Evolutionary conservation across 2,888 invertebrate genomes (phyloP), one percentile per base, ranked within the genome.

Genomic region (Dicyrtoma fusca): DNA sequence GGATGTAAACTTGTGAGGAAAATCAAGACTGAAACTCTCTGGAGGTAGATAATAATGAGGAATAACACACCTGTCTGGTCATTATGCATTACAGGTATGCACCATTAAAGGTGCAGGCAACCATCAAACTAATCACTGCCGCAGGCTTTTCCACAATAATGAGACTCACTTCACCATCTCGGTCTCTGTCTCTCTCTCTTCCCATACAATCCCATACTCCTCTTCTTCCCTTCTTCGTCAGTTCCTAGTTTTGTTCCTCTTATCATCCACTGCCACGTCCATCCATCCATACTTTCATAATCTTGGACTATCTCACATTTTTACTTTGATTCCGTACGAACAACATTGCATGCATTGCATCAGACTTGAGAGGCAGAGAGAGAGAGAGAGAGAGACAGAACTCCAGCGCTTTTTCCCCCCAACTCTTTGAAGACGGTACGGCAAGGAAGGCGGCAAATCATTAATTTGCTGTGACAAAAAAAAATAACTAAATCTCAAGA

Each of bases 61-160:
- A 51, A 65, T 62, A 62, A 65, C 65, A 65, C 65, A 65, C 65
- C 65, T 65, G 65, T 51, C 26, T 51, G 51, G 51, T 49, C 64
- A 64, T 64, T 64, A 49, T 63, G 47, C 19, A 63, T 63, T 47
- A 63, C 44, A 63, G 63, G 45, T 10, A 45, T 63, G 63, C 45
- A 47, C 63, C 63, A 63, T 63, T 63, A 63, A 63, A 63, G 47
- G 47, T 45, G 63, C 44, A 63, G 63, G 44, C 26, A 42, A 63
- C 63, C 63, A 65, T 51, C 65, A 65, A 47, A 65, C 65, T 65
- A 65, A 65, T 65, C 65, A 51, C 23, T 51, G 65, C 65, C 51
- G 5, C 65, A n/a, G 49, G 65, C 51, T 1, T 26, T 49, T 49
- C 25, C 64, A 17, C 14, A 47, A 45, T 63, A 63, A 63, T 45